Base-by-base conservation (phyloP, 2,797 vertebrate species). In the Centropyge bicolor region DNA sequence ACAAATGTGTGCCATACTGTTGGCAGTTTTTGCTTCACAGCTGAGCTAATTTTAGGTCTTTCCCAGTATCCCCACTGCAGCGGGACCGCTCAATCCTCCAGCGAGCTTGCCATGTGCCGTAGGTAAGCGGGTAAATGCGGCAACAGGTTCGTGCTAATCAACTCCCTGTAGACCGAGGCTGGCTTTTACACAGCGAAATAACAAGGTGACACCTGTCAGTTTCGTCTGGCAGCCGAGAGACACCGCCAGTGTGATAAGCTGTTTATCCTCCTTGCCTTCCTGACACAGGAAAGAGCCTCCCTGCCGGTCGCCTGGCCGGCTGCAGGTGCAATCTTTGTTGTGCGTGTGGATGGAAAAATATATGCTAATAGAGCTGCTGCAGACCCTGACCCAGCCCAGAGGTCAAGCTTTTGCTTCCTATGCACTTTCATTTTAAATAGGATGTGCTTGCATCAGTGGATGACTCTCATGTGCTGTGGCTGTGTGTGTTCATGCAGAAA, bases 121-220 rank as follows among this genome's bases (percentile, higher is more conserved):
- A 55, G 85, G 89, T 88, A 74, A 87, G 82, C 70, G 6, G 76
- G 76, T 54, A 76, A 83, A 87, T 67, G 70, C 4, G 68, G 69
- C 93, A 92, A 92, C 92, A 90, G 55, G 85, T 89, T 65, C 0
- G 46, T 76, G 70, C 88, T 91, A 92, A 94, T 94, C 86, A 86
- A 89, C 84, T 93, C 94, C 90, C 93, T 0, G 69, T 31, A 78
- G 91, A 79, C 71, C 2, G 17, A 27, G 22, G 55, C 67, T 67
- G 77, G 46, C 65, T 80, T 78, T 84, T 46, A 41, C 60, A 5
- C 70, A 10, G 75, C 5, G 19, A 72, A 90, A 90, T 90, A 92
- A 92, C 92, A 92, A 91, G 90, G 89, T 91, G 91, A 87, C 90
- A 91, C 88, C 88, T 91, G 91, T 91, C 90, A 90, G 76, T 91